Evolutionary conservation across 2,888 invertebrate species (phyloP).

Genomic region (Phlogophora meticulosa): DNA sequence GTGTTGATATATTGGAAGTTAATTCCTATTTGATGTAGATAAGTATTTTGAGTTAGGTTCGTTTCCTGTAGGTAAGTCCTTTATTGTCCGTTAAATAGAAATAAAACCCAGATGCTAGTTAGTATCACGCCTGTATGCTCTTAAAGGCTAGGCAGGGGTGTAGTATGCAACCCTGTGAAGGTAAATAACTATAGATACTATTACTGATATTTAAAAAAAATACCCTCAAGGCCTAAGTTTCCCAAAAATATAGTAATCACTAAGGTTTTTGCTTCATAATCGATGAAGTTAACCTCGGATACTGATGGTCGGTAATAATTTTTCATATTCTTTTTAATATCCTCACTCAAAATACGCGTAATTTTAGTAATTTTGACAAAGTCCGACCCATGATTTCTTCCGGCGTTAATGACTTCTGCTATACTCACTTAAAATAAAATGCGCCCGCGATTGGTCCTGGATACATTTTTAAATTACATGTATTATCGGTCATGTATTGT

Average conservation of each 20-base stretch:
- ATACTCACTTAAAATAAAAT: constrained; percentile 49
- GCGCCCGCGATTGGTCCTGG: constrained; percentile 35
- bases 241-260: background rate
- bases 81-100: background rate
- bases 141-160: no score
- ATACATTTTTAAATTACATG: constrained; percentile 54
- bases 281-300: background rate
- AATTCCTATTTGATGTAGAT: background rate
- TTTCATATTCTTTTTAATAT: constrained; percentile 1
- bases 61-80: background rate
- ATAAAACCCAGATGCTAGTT: no score
- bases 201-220: background rate
- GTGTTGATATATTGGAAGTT: constrained; percentile 8
- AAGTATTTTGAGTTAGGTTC: background rate
- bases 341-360: constrained; percentile 15
- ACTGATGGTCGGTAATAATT: background rate
- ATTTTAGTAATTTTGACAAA: constrained; percentile 33
- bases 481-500: constrained; percentile 54
- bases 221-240: background rate
- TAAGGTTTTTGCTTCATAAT: background rate
- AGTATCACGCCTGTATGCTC: no score
- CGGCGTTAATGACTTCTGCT: constrained; percentile 36
- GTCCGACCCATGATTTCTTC: constrained; percentile 30
- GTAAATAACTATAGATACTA: no score
- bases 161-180: no score